A percentile compares a stretch with the other conserved stretches of the same genome.
Evolutionary conservation across 2,888 invertebrate species (phyloP).

Genomic region (Epinotia demarniana): DNA sequence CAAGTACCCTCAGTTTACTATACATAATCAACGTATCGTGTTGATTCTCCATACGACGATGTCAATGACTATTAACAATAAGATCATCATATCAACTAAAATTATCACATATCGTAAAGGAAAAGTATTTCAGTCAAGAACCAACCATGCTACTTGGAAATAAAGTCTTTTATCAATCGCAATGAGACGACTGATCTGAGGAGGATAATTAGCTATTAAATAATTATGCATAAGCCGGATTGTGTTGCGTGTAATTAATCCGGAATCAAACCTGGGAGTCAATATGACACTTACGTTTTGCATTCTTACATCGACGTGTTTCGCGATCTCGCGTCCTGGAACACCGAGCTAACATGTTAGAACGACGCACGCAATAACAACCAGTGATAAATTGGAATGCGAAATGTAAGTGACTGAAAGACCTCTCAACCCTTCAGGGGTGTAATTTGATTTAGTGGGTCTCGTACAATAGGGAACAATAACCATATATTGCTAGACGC

Average conservation of each 20-base stretch:
- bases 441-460: conserved; percentile 2
- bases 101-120: conserved; percentile 5
- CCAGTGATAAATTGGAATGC: neutral
- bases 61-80: neutral
- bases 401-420: neutral
- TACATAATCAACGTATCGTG: too few species aligned
- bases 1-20: too few species aligned
- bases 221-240: conserved; percentile 49
- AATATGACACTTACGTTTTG: neutral
- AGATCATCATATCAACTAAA: neutral
- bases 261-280: conserved; percentile 6
- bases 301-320: too few species aligned
- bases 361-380: neutral
- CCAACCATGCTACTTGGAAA: neutral
- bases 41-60: neutral
- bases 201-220: conserved; percentile 50
- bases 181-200: conserved; percentile 29
- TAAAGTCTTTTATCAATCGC: neutral
- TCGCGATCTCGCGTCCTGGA: too few species aligned
- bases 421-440: neutral
- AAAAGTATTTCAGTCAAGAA: neutral
- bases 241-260: conserved; percentile 18
- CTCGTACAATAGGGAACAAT: neutral
- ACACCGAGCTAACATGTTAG: too few species aligned
- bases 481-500: neutral